Conservation (phyloP, 2,113 vertebrate species). For the Pseudois nayaur region DNA sequence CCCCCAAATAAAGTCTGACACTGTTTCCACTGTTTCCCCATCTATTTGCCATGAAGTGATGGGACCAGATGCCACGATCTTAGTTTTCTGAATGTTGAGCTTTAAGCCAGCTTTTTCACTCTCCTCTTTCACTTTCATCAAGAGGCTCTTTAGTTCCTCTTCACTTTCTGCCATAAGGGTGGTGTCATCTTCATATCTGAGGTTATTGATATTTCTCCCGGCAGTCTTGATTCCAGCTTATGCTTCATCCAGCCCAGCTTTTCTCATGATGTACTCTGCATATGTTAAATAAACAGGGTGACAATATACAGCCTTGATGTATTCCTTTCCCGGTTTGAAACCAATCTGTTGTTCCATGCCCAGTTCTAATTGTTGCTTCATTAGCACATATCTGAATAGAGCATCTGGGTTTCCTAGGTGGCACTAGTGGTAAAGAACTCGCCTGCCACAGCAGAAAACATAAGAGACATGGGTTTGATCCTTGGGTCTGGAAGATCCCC, state of each 20-base stretch:
- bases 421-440: background rate
- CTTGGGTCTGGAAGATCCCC: background rate
- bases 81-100: background rate
- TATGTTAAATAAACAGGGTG: background rate
- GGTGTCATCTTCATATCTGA: background rate
- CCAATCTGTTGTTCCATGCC: background rate
- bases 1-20: background rate
- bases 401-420: background rate
- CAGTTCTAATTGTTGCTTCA: background rate
- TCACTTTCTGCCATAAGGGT: background rate
- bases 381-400: background rate
- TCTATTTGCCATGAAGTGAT: background rate
- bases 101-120: background rate
- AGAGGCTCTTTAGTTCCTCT: background rate
- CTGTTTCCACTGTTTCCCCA: background rate
- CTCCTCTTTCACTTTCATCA: background rate
- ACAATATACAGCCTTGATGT: background rate
- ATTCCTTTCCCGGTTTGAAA: background rate
- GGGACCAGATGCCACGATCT: background rate
- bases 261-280: background rate
- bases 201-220: background rate
- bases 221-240: background rate
- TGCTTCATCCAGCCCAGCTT: background rate
- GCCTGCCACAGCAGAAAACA: background rate
- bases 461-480: background rate